phyloP scores from a whole-genome alignment of 2,888 invertebrate species.

The Pocota personata region DNA sequence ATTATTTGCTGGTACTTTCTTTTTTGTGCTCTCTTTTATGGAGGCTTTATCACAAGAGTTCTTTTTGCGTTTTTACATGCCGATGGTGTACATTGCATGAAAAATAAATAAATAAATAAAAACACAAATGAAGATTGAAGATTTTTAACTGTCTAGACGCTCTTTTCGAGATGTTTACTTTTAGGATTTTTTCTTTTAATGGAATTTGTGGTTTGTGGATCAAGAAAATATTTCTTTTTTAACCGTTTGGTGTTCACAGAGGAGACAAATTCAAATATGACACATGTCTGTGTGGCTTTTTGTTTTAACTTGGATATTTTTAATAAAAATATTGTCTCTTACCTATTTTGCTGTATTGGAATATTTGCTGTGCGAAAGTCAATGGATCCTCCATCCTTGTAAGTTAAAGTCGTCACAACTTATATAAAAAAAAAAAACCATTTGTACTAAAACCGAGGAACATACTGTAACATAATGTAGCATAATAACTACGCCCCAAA shows the following conservation, averaged over 20 bases:
- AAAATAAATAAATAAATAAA: not conserved
- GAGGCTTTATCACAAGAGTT: not conserved
- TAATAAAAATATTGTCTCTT: no score
- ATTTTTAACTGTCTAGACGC: slow-evolving; percentile 3
- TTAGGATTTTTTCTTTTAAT: not conserved
- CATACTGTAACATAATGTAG: no score
- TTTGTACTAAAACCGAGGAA: no score
- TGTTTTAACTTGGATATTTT: not conserved
- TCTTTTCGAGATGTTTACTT: not conserved
- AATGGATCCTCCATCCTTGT: no score
- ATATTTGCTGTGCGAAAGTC: no score
- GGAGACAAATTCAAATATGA: not conserved
- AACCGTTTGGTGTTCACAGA: no score
- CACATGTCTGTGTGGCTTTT: not conserved
- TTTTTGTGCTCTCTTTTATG: not conserved
- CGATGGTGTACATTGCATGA: not conserved
- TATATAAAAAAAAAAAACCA: no score
- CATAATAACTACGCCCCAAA: no score
- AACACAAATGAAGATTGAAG: not conserved
- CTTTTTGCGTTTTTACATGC: not conserved
- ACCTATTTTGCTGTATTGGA: no score
- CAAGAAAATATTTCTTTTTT: not conserved
- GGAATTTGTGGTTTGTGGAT: not conserved
- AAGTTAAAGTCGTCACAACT: no score
- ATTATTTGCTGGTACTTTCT: slow-evolving; percentile 26